Conservation (phyloP, 1,140 invertebrate genomes). For the Brachystomella parvula region DNA sequence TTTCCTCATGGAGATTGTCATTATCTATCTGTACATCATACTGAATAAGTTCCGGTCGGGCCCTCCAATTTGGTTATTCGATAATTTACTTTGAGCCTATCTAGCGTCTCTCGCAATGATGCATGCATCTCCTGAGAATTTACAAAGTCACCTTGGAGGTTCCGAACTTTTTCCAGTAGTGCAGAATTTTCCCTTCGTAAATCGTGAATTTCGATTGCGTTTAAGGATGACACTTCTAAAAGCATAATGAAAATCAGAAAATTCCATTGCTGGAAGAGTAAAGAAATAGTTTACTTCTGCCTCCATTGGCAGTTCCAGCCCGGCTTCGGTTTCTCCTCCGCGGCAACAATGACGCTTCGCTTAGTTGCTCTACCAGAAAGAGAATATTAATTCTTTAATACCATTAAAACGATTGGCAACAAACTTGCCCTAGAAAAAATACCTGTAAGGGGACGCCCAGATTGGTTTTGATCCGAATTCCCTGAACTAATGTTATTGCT, state of each 20-base stretch:
- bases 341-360: not conserved
- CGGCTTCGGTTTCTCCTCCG: not conserved
- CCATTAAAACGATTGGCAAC: not conserved
- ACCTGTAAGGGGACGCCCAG: too few species aligned
- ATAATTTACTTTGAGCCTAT: conserved; percentile 15
- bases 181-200: conserved; percentile 10
- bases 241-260: not conserved
- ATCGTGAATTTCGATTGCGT: conserved; percentile 21
- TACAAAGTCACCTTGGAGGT: conserved; percentile 4
- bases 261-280: not conserved
- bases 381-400: not conserved
- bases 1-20: conserved; percentile 9
- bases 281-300: not conserved
- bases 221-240: conserved; percentile 17
- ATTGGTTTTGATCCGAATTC: not conserved
- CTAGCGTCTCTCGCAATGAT: conserved; percentile 19
- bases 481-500: not conserved
- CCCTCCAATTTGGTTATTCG: not conserved
- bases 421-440: too few species aligned
- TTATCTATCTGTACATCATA: conserved; percentile 16
- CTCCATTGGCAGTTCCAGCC: not conserved
- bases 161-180: conserved; percentile 7
- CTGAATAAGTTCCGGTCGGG: not conserved
- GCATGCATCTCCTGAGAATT: conserved; percentile 21
- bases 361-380: not conserved